phyloP scores from a whole-genome alignment of 2,113 vertebrate species.

The Amphiprion ocellaris region DNA sequence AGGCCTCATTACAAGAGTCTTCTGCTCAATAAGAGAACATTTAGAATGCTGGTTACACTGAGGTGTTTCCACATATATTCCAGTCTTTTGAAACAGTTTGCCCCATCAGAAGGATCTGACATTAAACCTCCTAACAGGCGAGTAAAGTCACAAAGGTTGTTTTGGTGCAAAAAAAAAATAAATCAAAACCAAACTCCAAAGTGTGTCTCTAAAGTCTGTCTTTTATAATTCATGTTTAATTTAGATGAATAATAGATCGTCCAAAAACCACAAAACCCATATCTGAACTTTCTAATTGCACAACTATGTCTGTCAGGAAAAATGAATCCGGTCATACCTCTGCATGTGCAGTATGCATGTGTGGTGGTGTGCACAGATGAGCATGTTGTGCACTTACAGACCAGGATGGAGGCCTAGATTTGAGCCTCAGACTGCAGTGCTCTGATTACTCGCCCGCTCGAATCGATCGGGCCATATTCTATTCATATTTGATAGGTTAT shows the following conservation, averaged over 20 bases:
- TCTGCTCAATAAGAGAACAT: neutral
- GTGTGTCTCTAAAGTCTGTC: conserved; percentile 42
- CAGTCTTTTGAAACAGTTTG: too few species aligned
- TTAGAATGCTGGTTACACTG: neutral
- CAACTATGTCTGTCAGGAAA: conserved; percentile 60
- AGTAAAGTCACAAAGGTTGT: neutral
- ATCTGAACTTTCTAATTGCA: conserved; percentile 70
- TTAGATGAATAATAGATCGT: conserved; percentile 74
- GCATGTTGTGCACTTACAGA: conserved; percentile 23
- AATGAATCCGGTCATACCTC: conserved; percentile 26
- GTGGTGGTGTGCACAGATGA: conserved; percentile 19
- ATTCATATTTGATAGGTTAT: conserved; percentile 84
- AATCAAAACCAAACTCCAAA: conserved; percentile 48
- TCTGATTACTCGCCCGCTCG: conserved; percentile 80
- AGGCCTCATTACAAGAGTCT: neutral
- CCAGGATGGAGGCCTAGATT: conserved; percentile 50
- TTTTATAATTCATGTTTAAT: conserved; percentile 74
- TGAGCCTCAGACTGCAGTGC: conserved; percentile 70
- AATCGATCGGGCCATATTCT: conserved; percentile 78
- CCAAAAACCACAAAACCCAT: conserved; percentile 57
- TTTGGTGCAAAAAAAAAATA: conserved; percentile 19
- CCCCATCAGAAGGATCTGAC: too few species aligned
- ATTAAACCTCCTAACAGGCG: too few species aligned
- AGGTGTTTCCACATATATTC: too few species aligned
- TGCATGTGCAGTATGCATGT: conserved; percentile 8